A percentile compares a stretch with the other conserved stretches of the same genome.
phyloP scores from a whole-genome alignment of 37 sponge, comb jelly and placozoan genomes.

The Agelas oroides region DNA sequence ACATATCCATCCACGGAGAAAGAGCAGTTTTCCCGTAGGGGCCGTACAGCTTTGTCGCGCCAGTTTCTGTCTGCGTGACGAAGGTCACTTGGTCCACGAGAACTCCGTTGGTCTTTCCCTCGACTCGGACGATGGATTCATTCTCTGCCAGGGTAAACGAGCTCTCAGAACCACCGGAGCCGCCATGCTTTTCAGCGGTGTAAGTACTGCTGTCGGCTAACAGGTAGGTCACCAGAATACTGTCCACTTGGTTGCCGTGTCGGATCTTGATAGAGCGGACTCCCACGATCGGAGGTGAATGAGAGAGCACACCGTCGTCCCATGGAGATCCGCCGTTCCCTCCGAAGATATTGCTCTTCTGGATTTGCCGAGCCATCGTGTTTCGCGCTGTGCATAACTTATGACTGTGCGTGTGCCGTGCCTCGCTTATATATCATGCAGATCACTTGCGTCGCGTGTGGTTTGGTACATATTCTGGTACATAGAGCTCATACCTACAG shows the following conservation, averaged over 20 bases:
- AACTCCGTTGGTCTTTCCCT: not conserved
- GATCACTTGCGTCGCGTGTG: too few species aligned
- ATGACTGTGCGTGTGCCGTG: too few species aligned
- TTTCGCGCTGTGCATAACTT: too few species aligned
- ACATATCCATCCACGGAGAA: not conserved
- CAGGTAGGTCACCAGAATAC: not conserved
- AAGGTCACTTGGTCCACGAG: not conserved
- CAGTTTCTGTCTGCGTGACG: not conserved
- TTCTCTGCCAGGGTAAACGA: not conserved
- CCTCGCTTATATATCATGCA: too few species aligned
- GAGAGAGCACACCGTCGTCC: not conserved
- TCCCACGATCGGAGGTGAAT: too few species aligned
- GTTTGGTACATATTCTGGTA: too few species aligned
- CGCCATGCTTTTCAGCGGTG: not conserved
- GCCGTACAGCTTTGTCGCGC: not conserved
- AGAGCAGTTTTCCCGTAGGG: too few species aligned
- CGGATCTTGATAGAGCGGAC: constrained; percentile 2
- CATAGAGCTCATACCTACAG: too few species aligned
- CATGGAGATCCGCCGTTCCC: constrained; percentile 1
- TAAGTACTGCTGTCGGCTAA: not conserved
- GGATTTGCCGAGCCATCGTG: too few species aligned
- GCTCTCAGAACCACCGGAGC: not conserved
- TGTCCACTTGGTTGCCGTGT: constrained; percentile 21
- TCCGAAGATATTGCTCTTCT: too few species aligned
- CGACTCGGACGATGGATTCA: constrained; percentile 2